Base-by-base conservation (phyloP, 1,140 invertebrate species). In the Rhopalosiphum padi region DNA sequence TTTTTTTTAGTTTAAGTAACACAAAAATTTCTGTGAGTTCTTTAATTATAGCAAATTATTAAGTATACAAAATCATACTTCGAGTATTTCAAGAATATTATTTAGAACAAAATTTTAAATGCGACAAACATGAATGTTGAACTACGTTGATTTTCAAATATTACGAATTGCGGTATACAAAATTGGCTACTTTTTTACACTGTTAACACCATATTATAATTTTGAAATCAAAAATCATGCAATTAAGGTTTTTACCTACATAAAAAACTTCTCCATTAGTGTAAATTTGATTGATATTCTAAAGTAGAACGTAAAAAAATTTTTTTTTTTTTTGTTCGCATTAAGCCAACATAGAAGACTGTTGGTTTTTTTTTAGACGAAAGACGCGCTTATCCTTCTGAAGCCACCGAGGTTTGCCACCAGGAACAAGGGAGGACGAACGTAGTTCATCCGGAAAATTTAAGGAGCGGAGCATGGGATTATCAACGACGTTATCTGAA, bases 401-500 rank as follows among this genome's bases (percentile, higher is more conserved):
- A 90, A 68, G 89, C 53, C 55, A 90, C 53, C 15, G 89, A 90
- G 89, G 89, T 90, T 90, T 68, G 9, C 53, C 53, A 22, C 89
- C 7, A n/a, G 23, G 23, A 51, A 93, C 35, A 85, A 53, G 22
- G 25, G 35, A 86, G 48, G 18, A 41, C 35, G 82, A 35, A 55
- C 43, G 23, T 43, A 93, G 91, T 93, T 93, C 68, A 93, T 86
- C 91, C 48, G 77, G 91, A 93, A 93, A 93, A 93, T 93, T 93
- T 51, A 93, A 86, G 77, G 82, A 85, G 89, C 37, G 37, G 55
- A 90, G 48, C 48, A 35, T 23, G 9, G 91, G 91, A 93, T 93
- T 93, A 93, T 93, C 82, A 93, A 86, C 68, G 91, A 93, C 91
- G 91, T 93, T 93, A 93, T 93, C 91, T 93, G 82, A 93, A 93